Conservation (phyloP, 2,888 invertebrate species). For the Ophion ellenae region DNA sequence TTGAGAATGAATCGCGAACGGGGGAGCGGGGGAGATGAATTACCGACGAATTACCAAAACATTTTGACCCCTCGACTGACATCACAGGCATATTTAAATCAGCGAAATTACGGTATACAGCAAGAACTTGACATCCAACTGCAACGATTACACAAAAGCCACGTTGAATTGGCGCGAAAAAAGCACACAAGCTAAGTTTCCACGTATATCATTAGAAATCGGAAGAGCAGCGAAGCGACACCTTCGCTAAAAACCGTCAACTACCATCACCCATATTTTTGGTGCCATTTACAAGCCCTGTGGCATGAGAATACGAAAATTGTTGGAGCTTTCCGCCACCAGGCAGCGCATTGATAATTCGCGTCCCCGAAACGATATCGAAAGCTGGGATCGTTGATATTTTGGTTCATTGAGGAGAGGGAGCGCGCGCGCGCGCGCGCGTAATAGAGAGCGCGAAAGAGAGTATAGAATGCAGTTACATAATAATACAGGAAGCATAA, state of each 20-base stretch:
- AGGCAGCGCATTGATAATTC: background rate
- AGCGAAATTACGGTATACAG: background rate
- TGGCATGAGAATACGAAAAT: background rate
- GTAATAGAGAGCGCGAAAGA: conserved; percentile 4
- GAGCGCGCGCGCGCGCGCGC: background rate
- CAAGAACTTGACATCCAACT: background rate
- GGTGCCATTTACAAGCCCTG: background rate
- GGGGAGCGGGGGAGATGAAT: background rate
- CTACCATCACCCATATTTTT: background rate
- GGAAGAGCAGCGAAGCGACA: background rate
- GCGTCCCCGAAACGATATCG: background rate
- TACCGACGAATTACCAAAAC: background rate
- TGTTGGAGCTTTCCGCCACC: background rate
- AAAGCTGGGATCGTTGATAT: background rate
- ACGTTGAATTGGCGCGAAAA: background rate
- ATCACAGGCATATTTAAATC: no score
- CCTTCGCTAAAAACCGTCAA: background rate
- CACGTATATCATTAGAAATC: background rate
- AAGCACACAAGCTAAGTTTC: background rate
- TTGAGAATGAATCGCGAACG: background rate
- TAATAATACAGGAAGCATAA: conserved; percentile 59
- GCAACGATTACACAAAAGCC: background rate
- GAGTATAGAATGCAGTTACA: conserved; percentile 13
- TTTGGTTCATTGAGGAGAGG: background rate
- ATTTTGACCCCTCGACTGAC: background rate